Percentiles rank a stretch among this genome's conserved stretches.
Conservation (phyloP, 2,113 vertebrate genomes). For the Sigmodon hispidus region DNA sequence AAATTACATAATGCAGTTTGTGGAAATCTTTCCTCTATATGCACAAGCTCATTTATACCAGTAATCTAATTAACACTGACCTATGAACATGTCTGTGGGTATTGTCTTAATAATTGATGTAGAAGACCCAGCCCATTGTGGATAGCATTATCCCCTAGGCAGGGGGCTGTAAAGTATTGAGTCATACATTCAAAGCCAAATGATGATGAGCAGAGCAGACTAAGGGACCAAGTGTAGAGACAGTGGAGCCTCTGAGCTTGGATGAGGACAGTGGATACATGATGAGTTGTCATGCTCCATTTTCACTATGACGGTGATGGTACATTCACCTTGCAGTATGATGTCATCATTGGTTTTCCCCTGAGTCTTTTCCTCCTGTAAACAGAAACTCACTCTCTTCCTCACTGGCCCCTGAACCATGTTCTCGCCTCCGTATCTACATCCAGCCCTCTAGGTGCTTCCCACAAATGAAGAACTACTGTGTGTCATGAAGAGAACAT, state of each 20-base stretch:
- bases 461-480: not conserved
- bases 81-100: not conserved
- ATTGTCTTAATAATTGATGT: not conserved
- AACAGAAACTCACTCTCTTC: not conserved
- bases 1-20: not conserved
- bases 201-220: not conserved
- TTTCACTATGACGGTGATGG: not conserved
- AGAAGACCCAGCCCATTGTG: not conserved
- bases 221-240: no score
- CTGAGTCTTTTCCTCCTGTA: not conserved
- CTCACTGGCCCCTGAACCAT: not conserved
- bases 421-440: no score
- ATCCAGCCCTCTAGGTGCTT: not conserved
- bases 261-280: not conserved
- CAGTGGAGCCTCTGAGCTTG: not conserved
- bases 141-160: not conserved
- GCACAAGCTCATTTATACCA: not conserved
- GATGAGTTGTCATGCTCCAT: not conserved
- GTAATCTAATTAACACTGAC: not conserved
- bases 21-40: not conserved
- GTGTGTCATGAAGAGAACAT: not conserved
- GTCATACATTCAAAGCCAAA: not conserved
- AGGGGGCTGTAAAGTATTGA: not conserved
- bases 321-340: not conserved
- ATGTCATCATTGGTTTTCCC: not conserved